Conservation (phyloP, 2,888 invertebrate genomes). For the Polydrusus pterygomalis region DNA sequence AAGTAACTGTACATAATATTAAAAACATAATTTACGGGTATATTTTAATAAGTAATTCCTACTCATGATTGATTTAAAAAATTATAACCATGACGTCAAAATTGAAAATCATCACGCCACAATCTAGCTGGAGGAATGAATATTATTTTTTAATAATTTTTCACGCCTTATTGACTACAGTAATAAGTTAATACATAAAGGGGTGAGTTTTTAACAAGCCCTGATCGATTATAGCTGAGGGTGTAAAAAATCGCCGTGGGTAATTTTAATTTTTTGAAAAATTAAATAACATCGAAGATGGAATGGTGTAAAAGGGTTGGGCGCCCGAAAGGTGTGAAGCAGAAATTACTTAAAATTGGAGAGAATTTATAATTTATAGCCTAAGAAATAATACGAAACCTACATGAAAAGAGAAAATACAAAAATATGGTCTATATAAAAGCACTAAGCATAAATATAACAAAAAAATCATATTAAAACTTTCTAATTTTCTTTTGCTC, state of each 20-base stretch:
- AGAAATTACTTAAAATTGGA: not conserved
- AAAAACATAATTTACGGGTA: too few relatives aligned
- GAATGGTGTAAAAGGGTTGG: constrained; percentile 7
- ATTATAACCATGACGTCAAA: constrained; percentile 10
- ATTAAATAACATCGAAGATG: not conserved
- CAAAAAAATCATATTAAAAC: too few relatives aligned
- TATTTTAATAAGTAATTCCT: not conserved
- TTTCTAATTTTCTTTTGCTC: too few relatives aligned
- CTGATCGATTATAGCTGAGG: constrained; percentile 42
- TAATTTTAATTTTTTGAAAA: constrained; percentile 15
- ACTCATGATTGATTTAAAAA: constrained; percentile 1
- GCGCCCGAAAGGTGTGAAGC: not conserved
- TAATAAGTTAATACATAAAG: constrained; percentile 39
- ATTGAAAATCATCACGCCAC: constrained; percentile 31
- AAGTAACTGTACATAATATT: too few relatives aligned
- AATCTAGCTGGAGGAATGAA: constrained; percentile 6
- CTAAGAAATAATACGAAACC: not conserved
- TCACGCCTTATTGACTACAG: constrained; percentile 41
- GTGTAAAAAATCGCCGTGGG: constrained; percentile 38
- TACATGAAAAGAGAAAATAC: too few relatives aligned
- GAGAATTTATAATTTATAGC: not conserved
- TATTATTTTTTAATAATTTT: constrained; percentile 38
- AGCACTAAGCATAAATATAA: too few relatives aligned
- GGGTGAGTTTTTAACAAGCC: constrained; percentile 46
- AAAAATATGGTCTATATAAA: too few relatives aligned